Conservation (phyloP, 30 jellyfish, hydroid and myxozoan genomes). For the Cassiopea xamachana region DNA sequence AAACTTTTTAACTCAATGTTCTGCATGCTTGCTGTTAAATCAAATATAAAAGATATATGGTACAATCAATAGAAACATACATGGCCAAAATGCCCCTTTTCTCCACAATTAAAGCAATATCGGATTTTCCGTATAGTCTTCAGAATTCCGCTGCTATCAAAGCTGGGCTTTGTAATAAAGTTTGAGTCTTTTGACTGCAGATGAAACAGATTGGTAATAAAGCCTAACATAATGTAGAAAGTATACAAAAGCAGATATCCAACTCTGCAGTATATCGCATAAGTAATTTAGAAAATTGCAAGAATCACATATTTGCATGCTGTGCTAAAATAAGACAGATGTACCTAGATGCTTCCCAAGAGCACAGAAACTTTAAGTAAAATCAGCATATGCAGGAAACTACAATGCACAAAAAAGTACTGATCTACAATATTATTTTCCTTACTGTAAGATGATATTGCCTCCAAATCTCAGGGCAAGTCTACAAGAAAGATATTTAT, state of each 20-base stretch:
- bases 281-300: too few species aligned
- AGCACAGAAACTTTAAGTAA: too few species aligned
- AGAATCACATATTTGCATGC: too few species aligned
- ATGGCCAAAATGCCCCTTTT: constrained; percentile 76
- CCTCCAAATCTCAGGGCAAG: constrained; percentile 86
- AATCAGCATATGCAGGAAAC: background rate
- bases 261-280: too few species aligned
- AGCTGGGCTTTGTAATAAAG: constrained; percentile 4
- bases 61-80: constrained; percentile 28
- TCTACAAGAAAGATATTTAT: constrained; percentile 18
- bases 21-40: background rate
- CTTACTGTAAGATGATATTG: constrained; percentile 82
- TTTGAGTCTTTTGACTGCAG: constrained; percentile 12
- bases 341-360: too few species aligned
- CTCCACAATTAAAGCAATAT: constrained; percentile 72
- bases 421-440: background rate
- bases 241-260: too few species aligned
- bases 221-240: too few species aligned
- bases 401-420: background rate
- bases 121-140: constrained; percentile 19
- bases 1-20: background rate
- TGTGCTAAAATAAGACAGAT: too few species aligned
- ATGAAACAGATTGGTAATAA: background rate
- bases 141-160: constrained; percentile 19
- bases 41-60: background rate